These are phyloP conservation scores for Alexandromys fortis DNA, from an alignment of 2,113 vertebrate species.

Conservation along the genomic window DNA sequence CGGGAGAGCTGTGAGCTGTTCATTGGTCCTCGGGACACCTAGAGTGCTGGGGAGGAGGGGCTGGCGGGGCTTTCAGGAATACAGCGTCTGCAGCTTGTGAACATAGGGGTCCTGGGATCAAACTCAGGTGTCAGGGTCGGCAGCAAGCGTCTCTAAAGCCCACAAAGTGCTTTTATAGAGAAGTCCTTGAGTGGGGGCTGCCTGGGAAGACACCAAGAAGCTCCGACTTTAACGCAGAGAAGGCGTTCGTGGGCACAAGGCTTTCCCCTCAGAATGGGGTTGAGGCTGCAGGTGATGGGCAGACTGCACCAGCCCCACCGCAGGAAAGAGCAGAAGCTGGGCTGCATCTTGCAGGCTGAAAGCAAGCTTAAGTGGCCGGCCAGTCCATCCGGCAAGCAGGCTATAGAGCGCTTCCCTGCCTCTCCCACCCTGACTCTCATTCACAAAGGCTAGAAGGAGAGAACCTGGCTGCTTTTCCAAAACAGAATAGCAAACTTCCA, in stretches of 20 bases:
- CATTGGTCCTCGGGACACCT: background rate
- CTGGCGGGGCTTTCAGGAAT: background rate
- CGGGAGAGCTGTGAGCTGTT: background rate
- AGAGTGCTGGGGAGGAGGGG: background rate
- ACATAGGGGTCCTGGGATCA: background rate
- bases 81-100: background rate
- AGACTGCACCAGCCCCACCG: background rate
- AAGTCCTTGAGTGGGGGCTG: background rate
- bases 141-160: background rate
- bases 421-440: background rate
- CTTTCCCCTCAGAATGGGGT: background rate
- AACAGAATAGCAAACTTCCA: constrained; percentile 26
- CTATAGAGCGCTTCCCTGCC: background rate
- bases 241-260: background rate
- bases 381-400: background rate
- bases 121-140: background rate
- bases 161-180: background rate
- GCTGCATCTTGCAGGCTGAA: background rate
- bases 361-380: background rate
- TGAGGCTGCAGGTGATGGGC: background rate
- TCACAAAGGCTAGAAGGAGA: background rate
- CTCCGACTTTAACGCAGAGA: background rate
- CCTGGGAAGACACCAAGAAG: background rate
- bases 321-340: background rate
- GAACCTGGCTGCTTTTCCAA: constrained; percentile 31